A percentile compares a stretch with the other conserved stretches of the same genome.
Evolutionary conservation across 2,113 vertebrate species (phyloP).

Genomic region (Nansenia antarctica): DNA sequence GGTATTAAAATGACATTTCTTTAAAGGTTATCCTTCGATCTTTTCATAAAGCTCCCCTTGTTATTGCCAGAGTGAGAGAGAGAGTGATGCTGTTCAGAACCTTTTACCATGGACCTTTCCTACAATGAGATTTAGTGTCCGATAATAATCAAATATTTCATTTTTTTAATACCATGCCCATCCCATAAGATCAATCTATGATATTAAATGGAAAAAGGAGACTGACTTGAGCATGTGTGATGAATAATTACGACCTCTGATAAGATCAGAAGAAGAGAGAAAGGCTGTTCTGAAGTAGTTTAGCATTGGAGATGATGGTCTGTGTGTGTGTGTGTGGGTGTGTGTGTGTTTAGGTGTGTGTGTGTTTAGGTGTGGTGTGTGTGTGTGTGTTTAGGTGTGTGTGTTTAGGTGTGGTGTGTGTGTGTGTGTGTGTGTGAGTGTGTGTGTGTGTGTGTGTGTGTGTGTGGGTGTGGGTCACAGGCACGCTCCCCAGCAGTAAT

Average conservation of each 20-base stretch:
- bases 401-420: too few relatives aligned
- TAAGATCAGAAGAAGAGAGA: conserved; percentile 7
- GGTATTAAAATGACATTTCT: conserved; percentile 44
- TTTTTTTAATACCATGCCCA: conserved; percentile 51
- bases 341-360: conserved; percentile 29
- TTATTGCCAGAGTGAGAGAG: conserved; percentile 58
- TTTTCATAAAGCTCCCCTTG: conserved; percentile 61
- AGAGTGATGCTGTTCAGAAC: conserved; percentile 14
- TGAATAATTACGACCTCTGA: conserved; percentile 35
- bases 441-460: conserved; percentile 29
- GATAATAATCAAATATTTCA: conserved; percentile 55
- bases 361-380: conserved; percentile 29
- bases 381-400: conserved; percentile 40
- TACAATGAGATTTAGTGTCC: conserved; percentile 45
- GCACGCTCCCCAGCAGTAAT: conserved; percentile 42
- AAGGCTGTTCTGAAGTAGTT: conserved; percentile 18
- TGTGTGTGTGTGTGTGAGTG: conserved; percentile 37
- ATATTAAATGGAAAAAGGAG: conserved; percentile 32
- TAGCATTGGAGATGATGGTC: conserved; percentile 48
- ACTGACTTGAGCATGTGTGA: conserved; percentile 28
- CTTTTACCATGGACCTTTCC: neutral
- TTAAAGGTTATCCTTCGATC: conserved; percentile 62
- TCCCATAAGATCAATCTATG: conserved; percentile 36
- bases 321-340: conserved; percentile 32
- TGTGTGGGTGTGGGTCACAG: conserved; percentile 38